Evolutionary conservation across 2,888 invertebrate species (phyloP).

Genomic region (Eutolmus rufibarbis): DNA sequence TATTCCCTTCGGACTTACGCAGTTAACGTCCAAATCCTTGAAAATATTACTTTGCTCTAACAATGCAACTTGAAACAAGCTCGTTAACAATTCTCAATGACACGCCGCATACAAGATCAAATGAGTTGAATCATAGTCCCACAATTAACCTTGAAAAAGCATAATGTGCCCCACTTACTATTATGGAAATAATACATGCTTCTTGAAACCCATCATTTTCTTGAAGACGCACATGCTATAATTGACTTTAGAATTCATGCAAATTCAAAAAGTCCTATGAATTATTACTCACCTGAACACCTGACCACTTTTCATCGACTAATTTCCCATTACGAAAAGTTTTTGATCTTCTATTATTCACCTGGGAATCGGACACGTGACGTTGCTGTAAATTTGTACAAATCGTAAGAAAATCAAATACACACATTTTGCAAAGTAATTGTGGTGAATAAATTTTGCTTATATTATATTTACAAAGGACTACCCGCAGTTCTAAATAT

Average conservation of each 20-base stretch:
- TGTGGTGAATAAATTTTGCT: background rate
- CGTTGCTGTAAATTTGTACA: constrained; percentile 77
- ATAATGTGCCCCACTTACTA: background rate
- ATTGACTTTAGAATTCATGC: background rate
- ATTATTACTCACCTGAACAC: constrained; percentile 77
- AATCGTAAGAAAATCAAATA: background rate
- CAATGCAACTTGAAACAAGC: background rate
- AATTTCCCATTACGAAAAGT: constrained; percentile 90
- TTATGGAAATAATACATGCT: background rate
- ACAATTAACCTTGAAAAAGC: background rate
- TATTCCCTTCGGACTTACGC: background rate
- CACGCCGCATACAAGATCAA: background rate
- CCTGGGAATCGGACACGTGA: constrained; percentile 96
- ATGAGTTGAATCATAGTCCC: background rate
- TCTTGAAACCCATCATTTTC: background rate
- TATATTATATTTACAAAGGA: background rate
- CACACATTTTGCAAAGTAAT: background rate
- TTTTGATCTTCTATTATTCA: constrained; percentile 93
- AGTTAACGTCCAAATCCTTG: background rate
- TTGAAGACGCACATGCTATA: background rate
- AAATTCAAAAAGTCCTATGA: background rate
- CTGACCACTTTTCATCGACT: constrained; percentile 91
- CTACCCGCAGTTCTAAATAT: background rate
- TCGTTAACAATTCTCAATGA: background rate
- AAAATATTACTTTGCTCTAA: background rate